Conservation (phyloP, 2,888 invertebrate species). For the Panorpa germanica region DNA sequence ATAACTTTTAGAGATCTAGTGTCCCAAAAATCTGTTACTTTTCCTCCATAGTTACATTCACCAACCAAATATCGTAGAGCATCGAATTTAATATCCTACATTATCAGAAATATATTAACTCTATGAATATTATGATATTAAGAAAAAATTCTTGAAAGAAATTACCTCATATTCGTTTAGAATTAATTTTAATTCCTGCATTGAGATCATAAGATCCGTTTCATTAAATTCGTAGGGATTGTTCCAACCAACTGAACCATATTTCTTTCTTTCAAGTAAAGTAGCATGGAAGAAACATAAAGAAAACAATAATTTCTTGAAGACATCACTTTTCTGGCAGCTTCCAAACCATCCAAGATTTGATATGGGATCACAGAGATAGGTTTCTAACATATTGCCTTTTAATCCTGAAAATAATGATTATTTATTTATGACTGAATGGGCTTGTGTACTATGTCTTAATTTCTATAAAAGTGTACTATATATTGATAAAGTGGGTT, state of each 20-base stretch:
- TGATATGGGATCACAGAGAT: constrained; percentile 69
- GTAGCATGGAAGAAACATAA: constrained; percentile 90
- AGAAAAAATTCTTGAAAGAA: too few species aligned
- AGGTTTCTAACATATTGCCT: constrained; percentile 71
- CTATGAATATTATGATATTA: too few species aligned
- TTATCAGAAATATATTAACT: too few species aligned
- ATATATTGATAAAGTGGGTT: too few species aligned
- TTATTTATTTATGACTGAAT: too few species aligned
- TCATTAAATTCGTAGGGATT: constrained; percentile 92
- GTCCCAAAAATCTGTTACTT: constrained; percentile 94
- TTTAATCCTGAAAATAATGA: too few species aligned
- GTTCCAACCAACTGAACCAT: constrained; percentile 91
- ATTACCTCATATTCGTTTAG: constrained; percentile 63
- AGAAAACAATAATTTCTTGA: constrained; percentile 73
- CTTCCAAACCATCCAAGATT: constrained; percentile 77
- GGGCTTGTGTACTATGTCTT: too few species aligned
- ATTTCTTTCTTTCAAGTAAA: constrained; percentile 77
- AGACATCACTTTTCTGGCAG: constrained; percentile 51
- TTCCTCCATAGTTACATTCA: constrained; percentile 91
- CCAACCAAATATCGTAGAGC: constrained; percentile 82
- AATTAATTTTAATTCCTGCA: constrained; percentile 75
- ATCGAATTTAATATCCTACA: constrained; percentile 67
- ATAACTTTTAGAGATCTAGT: constrained; percentile 70
- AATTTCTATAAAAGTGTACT: too few species aligned
- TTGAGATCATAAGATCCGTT: constrained; percentile 78